Evolutionary conservation across 2,888 invertebrate genomes (phyloP), one percentile per base, ranked within the genome.

Genomic region (Scrobipalpa costella): DNA sequence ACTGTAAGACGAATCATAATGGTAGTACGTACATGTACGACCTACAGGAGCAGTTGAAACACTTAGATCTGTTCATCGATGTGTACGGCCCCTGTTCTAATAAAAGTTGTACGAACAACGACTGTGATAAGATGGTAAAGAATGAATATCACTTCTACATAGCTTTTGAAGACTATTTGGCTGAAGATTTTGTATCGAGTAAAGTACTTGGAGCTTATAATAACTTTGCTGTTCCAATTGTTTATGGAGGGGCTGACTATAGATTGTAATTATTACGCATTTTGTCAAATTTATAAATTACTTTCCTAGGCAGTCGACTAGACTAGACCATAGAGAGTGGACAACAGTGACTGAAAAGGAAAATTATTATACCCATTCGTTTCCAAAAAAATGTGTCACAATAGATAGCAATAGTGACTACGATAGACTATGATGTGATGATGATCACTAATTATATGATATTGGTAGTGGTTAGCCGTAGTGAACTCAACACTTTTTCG

Each of bases 231-330:
- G 86, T 95, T n/a, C 95, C 95, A 7, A 92, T 95, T 66, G 94
- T 94, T 34, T 94, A 93, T 84, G 94, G 95, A 0, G 93, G 92
- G 5, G 93, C 93, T 66, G 93, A 95, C 81, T 95, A 95, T 76
- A 82, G 62, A 71, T 83, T 84, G 86, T 86, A 75, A 68, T 1
- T 36, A 11, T 11, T 9, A 36, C 36, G 7, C 1, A 36, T 9
- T 36, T 9, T 7, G 7, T 11, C 2, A 5, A 27, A 27, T 27
- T 27, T 27, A 27, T 27, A 13, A 13, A 13, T 3, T 13, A 49
- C 49, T 49, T 49, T 19, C 19, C 27, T 27, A 5, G 27, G 2
- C 27, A 27, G 5, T 3, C 27, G 2, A 27, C 27, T 27, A 27
- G 27, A 5, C 5, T 5, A 27, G 27, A n/a, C n/a, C n/a, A n/a